phyloP scores from a whole-genome alignment of 2,113 vertebrate species.

The Rhegmatorhina hoffmannsi region DNA sequence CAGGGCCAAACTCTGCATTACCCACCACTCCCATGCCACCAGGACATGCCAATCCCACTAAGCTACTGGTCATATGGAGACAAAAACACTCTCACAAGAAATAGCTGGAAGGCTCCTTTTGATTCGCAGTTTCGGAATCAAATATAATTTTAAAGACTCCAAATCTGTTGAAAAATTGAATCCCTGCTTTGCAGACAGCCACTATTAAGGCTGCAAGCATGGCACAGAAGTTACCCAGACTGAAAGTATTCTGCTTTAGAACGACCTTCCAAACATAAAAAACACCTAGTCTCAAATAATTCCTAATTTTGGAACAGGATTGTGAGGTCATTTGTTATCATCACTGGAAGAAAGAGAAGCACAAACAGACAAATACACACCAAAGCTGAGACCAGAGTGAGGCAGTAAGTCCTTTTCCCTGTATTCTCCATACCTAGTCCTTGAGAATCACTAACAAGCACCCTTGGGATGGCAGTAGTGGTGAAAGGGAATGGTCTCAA shows the following conservation, averaged over 20 bases:
- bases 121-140: neutral
- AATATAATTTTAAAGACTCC: neutral
- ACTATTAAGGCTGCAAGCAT: neutral
- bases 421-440: neutral
- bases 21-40: neutral
- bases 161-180: neutral
- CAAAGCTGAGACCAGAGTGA: neutral
- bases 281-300: neutral
- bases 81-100: neutral
- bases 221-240: neutral
- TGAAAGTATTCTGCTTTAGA: neutral
- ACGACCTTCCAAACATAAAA: neutral
- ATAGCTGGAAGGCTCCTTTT: neutral
- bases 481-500: neutral
- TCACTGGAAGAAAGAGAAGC: neutral
- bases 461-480: neutral
- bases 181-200: neutral
- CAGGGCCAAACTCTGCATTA: neutral
- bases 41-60: neutral
- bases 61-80: neutral
- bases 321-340: neutral
- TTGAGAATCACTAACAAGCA: neutral
- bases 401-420: neutral
- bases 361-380: neutral
- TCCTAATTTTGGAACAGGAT: neutral